Evolutionary conservation across 2,113 vertebrate genomes (phyloP).

Genomic region (Chlorodrepanis virens): DNA sequence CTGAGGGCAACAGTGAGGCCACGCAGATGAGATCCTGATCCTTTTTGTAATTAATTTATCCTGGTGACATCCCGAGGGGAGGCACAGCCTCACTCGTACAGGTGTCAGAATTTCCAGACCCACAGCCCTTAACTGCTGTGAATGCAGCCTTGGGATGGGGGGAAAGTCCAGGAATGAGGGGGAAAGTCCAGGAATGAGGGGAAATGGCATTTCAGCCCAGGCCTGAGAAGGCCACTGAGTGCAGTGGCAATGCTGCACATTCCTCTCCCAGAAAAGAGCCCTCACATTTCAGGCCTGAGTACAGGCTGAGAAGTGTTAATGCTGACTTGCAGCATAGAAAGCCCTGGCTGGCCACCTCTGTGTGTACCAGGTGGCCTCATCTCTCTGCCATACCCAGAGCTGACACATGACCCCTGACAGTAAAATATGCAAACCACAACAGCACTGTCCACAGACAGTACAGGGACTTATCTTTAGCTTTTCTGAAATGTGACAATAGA

Average conservation of each 20-base stretch:
- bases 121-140: not conserved
- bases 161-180: not conserved
- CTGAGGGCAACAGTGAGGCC: not conserved
- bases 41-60: not conserved
- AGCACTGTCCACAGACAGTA: not conserved
- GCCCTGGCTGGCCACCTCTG: slow-evolving; percentile 33
- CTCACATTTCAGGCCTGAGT: not conserved
- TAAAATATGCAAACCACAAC: not conserved
- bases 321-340: slow-evolving; percentile 8
- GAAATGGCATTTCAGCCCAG: not conserved
- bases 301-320: slow-evolving; percentile 14
- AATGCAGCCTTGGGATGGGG: not conserved
- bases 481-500: not conserved
- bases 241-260: not conserved
- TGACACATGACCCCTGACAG: not conserved
- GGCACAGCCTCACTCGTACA: not conserved
- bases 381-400: not conserved
- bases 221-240: not conserved
- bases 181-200: not conserved
- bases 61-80: not conserved
- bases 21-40: not conserved
- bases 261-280: not conserved
- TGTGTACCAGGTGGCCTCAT: not conserved
- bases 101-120: not conserved
- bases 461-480: not conserved